Base-by-base conservation (phyloP, 2,888 invertebrate species). In the Tryphoninae sp. region DNA sequence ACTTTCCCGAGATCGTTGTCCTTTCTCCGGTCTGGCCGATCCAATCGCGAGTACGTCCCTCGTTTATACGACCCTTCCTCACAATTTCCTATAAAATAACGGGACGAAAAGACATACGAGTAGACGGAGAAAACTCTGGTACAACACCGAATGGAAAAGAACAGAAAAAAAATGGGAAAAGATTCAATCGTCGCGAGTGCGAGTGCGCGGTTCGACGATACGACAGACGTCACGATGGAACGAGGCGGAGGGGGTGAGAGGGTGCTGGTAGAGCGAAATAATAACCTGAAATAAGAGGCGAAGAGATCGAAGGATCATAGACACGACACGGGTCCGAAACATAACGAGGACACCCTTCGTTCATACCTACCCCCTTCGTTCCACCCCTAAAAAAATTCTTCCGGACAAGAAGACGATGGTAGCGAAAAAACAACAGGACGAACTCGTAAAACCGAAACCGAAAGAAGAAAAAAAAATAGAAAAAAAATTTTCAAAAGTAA, bases 1-100 rank as follows among this genome's bases (percentile, higher is more conserved):
- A 85, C 82, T 83, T 83, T 79, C 67, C 33, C 86, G 83, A 86
- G 84, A 86, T 84, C 82, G 82, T 83, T 84, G 85, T 80, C 79
- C 74, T 78, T 67, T 64, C 42, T 55, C 40, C 23, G 58, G 45
- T 79, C 69, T 79, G 65, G 19, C 77, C 73, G 74, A 80, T 69
- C 74, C 76, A 84, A 81, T 84, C 74, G 75, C 78, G 61, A 83
- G 45, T 72, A 69, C 58, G 22, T 23, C 23, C 67, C 77, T 78
- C 75, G 78, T 75, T 78, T 78, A 82, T 82, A 82, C 81, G 81
- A 78, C 75, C 58, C 72, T 82, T 73, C 59, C 77, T 69, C 79
- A 79, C 79, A 77, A 79, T 69, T 79, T 72, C 82, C 82, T 51
- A 77, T 79, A 79, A 82, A 82, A 82, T 79, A 82, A 76, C 62